Percentiles rank a stretch among this genome's conserved stretches.
These are phyloP conservation scores for Conops quadrifasciatus DNA, from an alignment of 2,888 invertebrate species.

Conservation along the genomic window DNA sequence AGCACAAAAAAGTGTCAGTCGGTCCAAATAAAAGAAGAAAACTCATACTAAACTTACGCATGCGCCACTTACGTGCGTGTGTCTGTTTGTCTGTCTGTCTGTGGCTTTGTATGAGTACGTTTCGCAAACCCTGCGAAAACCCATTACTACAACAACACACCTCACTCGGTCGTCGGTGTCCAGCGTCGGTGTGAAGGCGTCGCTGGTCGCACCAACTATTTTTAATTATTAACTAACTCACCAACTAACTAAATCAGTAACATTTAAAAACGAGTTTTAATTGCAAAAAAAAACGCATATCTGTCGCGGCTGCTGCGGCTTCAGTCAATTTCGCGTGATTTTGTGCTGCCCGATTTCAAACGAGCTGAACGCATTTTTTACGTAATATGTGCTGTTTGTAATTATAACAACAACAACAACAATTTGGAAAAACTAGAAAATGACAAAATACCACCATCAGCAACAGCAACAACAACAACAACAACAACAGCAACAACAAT, in stretches of 20 bases:
- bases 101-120: background rate
- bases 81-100: background rate
- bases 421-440: background rate
- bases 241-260: background rate
- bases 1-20: too few species aligned
- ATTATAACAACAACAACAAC: slow-evolving; percentile 6
- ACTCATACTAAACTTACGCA: too few species aligned
- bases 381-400: background rate
- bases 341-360: too few species aligned
- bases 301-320: background rate
- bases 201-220: background rate
- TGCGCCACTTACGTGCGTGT: too few species aligned
- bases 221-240: background rate
- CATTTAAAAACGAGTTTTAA: background rate
- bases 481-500: too few species aligned
- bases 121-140: background rate
- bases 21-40: too few species aligned
- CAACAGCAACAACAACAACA: background rate
- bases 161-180: too few species aligned
- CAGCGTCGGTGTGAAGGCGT: background rate
- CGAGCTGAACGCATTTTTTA: background rate
- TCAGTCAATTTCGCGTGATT: background rate
- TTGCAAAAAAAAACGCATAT: background rate
- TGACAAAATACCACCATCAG: background rate
- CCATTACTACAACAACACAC: background rate